A percentile compares a stretch with the other conserved stretches of the same genome.
phyloP scores from a whole-genome alignment of 2,797 vertebrate species.

The Meriones psammophilus region DNA sequence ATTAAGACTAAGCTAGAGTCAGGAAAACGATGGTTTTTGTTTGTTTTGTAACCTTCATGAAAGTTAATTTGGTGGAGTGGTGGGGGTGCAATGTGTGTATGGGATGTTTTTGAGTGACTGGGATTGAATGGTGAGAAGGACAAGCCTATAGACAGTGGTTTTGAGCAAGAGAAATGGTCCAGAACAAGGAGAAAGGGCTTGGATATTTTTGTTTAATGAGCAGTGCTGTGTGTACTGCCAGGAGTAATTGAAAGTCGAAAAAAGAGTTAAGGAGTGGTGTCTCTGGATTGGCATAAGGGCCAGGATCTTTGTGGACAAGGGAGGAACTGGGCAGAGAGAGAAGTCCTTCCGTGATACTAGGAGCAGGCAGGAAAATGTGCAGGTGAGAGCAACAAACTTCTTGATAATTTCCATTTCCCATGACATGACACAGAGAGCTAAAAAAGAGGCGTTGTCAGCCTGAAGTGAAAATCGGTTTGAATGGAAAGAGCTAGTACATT shows the following conservation, averaged over 20 bases:
- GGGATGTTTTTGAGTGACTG: neutral
- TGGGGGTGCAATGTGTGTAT: neutral
- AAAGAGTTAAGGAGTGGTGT: neutral
- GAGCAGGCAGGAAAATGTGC: neutral
- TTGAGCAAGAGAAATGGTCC: neutral
- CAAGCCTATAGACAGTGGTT: neutral
- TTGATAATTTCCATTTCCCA: neutral
- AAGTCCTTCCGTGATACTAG: neutral
- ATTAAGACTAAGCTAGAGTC: constrained; percentile 16
- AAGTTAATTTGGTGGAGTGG: neutral
- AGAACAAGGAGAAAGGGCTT: neutral
- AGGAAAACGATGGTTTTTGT: neutral
- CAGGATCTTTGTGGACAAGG: neutral
- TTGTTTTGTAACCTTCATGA: neutral
- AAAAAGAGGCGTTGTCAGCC: neutral
- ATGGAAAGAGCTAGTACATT: neutral
- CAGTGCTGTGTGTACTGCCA: neutral
- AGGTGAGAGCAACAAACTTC: neutral
- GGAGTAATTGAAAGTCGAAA: neutral
- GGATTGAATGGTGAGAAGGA: neutral
- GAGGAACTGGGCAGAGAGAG: constrained; percentile 4
- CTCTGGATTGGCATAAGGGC: neutral
- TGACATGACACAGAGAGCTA: neutral
- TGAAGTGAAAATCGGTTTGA: neutral
- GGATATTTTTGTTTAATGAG: neutral